A percentile compares a stretch with the other conserved stretches of the same genome.
Conservation (phyloP, 2,888 invertebrate species). For the Caenorhabditis macrosperma region DNA sequence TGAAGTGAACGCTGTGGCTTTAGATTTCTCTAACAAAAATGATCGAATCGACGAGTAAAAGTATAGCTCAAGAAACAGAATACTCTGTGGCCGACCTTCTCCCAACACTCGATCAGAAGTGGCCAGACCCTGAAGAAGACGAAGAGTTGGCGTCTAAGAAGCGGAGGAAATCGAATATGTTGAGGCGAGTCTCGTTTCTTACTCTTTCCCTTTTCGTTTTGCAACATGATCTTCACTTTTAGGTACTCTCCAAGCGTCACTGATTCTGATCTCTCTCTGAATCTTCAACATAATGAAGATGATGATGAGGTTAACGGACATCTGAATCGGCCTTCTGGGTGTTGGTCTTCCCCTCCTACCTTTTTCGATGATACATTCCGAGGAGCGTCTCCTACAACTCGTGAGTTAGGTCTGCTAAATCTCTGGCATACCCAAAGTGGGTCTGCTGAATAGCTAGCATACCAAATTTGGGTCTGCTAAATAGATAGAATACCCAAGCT, state of each 20-base stretch:
- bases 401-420: slow-evolving; percentile 31
- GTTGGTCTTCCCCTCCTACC: slow-evolving; percentile 67
- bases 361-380: slow-evolving; percentile 51
- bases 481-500: no score
- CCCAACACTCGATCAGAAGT: slow-evolving; percentile 56
- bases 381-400: slow-evolving; percentile 29
- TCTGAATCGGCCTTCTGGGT: slow-evolving; percentile 24
- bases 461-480: no score
- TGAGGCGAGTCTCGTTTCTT: no score
- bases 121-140: slow-evolving; percentile 66
- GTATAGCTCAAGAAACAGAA: slow-evolving; percentile 58
- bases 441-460: no score
- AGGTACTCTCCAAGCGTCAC: slow-evolving; percentile 56
- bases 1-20: background rate
- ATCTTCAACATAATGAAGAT: slow-evolving; percentile 14
- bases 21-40: slow-evolving; percentile 63
- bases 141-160: slow-evolving; percentile 13
- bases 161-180: slow-evolving; percentile 33
- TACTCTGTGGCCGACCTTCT: slow-evolving; percentile 54
- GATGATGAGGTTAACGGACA: background rate
- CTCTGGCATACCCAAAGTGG: no score
- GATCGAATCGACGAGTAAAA: slow-evolving; percentile 63
- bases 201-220: no score
- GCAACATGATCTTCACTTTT: no score
- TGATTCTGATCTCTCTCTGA: slow-evolving; percentile 37